Base-by-base conservation (phyloP, 2,888 invertebrate species). In the Phrixothrix hirtus region DNA sequence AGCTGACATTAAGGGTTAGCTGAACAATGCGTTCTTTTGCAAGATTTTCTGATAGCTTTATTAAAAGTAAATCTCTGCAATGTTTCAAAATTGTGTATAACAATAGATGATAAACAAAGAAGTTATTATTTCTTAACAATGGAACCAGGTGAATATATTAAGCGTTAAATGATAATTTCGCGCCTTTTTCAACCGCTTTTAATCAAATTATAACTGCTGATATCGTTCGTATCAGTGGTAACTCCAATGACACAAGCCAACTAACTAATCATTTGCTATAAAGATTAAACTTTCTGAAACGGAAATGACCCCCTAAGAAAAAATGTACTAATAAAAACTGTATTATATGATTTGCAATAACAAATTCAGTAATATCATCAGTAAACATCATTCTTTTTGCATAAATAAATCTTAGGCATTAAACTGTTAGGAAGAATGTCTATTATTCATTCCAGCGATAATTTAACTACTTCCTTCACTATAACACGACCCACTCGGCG, bases 401-500 rank as follows among this genome's bases (percentile, higher is more conserved):
- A 47, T 31, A 41, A 41, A 35, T 35, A 10, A 41, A 16, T 31
- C 41, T 42, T 49, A 31, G 49, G 49, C 32, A 42, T 49, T 36
- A 31, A 42, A 36, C 26, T 27, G 38, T 36, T 38, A 14, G 29
- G 31, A 37, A 30, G 38, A 11, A 38, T 46, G 17, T 31, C 49
- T 49, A 52, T 51, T 51, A 50, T 50, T 50, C 50, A 58, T 55
- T 54, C 54, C 36, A 34, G 39, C 55, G 51, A 52, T 56, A 53
- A 58, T 50, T 54, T 56, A 56, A 58, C 56, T 56, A 43, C 36
- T 47, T 50, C 47, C 53, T 42, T 47, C 53, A 50, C 54, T 46
- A 56, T 38, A 56, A 52, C 53, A 58, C 50, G 44, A 56, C 58
- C 50, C 47, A 50, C 56, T 50, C 56, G 58, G 58, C 58, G 58